phyloP scores from a whole-genome alignment of 2,797 vertebrate species.

The Hippocampus kuda region DNA sequence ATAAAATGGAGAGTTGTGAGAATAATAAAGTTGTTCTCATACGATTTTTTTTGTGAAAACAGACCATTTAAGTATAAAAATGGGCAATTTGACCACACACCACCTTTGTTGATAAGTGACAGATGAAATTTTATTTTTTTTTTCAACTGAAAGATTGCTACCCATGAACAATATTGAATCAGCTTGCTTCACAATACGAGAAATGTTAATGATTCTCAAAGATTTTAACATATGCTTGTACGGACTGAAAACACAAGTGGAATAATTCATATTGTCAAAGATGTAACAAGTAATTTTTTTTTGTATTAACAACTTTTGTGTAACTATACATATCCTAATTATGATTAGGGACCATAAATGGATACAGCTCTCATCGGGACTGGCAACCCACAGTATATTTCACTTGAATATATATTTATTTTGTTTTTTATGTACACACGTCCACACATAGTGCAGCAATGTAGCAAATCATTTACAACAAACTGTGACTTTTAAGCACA shows the following conservation, averaged over 20 bases:
- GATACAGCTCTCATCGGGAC: not conserved
- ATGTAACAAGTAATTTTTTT: conserved; percentile 13
- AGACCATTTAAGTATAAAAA: not conserved
- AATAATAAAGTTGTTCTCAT: not conserved
- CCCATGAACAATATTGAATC: not conserved
- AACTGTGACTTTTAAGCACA: conserved; percentile 12
- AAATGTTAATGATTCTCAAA: conserved; percentile 8
- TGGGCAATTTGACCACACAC: not conserved
- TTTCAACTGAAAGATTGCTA: not conserved
- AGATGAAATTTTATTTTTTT: not conserved
- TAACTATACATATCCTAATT: not conserved
- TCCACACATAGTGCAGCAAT: conserved; percentile 27
- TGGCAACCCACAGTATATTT: not conserved
- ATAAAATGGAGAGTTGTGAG: not conserved
- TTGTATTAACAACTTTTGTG: not conserved
- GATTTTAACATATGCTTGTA: conserved; percentile 1
- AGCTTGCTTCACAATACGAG: not conserved
- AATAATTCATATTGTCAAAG: not conserved
- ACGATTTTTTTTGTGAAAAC: not conserved
- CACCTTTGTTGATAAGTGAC: not conserved
- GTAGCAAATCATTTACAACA: conserved; percentile 27
- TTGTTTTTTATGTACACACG: conserved; percentile 1
- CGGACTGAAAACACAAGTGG: not conserved
- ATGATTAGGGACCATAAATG: conserved; percentile 23
- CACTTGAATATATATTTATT: not conserved